Evolutionary conservation across 2,797 vertebrate genomes (phyloP).

Genomic region (Podarcis lilfordi): DNA sequence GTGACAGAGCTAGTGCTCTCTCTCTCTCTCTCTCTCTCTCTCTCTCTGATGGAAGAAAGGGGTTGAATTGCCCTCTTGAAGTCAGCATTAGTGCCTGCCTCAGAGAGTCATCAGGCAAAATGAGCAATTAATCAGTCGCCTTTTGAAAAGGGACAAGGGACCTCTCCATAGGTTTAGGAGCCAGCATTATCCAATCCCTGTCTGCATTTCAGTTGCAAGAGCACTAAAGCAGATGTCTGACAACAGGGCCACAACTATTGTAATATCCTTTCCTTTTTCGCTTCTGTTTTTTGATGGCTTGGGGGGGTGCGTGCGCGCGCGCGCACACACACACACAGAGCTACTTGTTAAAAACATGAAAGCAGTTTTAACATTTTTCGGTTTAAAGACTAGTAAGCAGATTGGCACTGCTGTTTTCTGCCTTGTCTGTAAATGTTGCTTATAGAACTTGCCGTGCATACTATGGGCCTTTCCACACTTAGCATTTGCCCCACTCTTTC

Average conservation of each 20-base stretch:
- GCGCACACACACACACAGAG: neutral
- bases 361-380: neutral
- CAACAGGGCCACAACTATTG: neutral
- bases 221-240: neutral
- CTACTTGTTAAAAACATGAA: neutral
- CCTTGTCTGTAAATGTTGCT: neutral
- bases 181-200: constrained; percentile 9
- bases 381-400: neutral
- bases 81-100: constrained; percentile 69
- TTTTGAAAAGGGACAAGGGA: neutral
- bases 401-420: neutral
- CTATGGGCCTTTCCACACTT: too few relatives aligned
- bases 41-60: constrained; percentile 42
- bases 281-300: neutral
- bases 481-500: too few relatives aligned
- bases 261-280: neutral
- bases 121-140: constrained; percentile 21
- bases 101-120: constrained; percentile 53
- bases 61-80: constrained; percentile 60
- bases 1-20: constrained; percentile 42
- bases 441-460: neutral
- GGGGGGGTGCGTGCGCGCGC: too few relatives aligned
- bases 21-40: too few relatives aligned
- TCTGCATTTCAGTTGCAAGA: neutral
- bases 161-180: neutral